These are phyloP conservation scores for Oncorhynchus kisutch DNA, from an alignment of 2,113 vertebrate species.

Conservation along the genomic window DNA sequence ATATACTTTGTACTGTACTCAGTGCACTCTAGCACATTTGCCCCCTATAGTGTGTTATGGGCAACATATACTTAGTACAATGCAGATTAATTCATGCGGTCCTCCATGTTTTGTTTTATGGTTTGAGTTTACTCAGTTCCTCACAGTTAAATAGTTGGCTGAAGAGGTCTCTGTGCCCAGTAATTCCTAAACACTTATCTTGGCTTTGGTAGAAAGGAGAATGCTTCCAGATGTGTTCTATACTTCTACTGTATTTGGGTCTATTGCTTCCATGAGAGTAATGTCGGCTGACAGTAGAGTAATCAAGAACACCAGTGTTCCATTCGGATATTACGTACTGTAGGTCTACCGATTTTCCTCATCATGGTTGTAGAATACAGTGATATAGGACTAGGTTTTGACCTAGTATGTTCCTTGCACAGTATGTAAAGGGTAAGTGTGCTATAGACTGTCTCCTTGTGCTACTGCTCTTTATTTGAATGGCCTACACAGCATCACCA, in stretches of 20 bases:
- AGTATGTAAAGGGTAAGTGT: background rate
- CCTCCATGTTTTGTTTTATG: background rate
- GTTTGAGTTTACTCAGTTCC: background rate
- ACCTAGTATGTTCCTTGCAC: background rate
- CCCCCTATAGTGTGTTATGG: background rate
- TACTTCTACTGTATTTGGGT: background rate
- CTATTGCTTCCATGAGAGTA: background rate
- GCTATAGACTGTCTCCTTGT: background rate
- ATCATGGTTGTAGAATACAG: background rate
- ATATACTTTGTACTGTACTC: background rate
- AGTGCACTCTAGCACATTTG: background rate
- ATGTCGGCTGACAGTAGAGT: background rate
- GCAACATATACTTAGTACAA: background rate
- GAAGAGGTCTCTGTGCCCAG: background rate
- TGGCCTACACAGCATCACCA: constrained; percentile 48
- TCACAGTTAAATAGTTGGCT: background rate
- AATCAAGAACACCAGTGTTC: background rate
- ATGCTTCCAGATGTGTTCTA: background rate
- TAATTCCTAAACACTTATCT: background rate
- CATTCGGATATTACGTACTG: background rate
- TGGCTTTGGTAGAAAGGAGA: background rate
- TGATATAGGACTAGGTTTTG: background rate
- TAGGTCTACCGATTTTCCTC: background rate
- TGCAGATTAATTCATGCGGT: background rate
- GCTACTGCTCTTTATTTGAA: constrained; percentile 49